Conservation (phyloP, 2,888 invertebrate species). For the Drosophila algonquin region DNA sequence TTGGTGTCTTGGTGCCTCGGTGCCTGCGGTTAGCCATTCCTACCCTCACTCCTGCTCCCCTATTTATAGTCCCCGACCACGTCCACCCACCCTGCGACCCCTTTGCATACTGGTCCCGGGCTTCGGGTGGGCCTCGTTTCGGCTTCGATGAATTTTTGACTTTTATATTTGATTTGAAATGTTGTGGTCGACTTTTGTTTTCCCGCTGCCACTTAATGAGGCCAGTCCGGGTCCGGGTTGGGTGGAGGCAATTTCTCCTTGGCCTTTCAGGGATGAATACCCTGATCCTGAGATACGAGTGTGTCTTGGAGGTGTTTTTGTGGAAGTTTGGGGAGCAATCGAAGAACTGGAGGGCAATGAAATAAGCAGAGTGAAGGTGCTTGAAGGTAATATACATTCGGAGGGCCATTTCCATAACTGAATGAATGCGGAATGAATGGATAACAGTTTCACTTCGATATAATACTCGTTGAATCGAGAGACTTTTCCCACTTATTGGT, state of each 20-base stretch:
- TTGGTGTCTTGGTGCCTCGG: conserved; percentile 45
- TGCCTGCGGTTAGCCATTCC: conserved; percentile 56
- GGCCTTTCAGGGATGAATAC: conserved; percentile 32
- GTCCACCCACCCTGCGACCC: conserved; percentile 16
- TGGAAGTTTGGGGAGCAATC: not conserved
- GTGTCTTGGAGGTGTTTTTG: not conserved
- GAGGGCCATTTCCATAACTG: too few species aligned
- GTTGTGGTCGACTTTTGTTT: conserved; percentile 67
- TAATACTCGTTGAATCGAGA: too few species aligned
- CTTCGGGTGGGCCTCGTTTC: conserved; percentile 34
- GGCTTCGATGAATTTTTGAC: conserved; percentile 77
- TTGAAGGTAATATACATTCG: too few species aligned
- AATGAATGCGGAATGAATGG: too few species aligned
- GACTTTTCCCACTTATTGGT: too few species aligned
- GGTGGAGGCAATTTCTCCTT: conserved; percentile 66
- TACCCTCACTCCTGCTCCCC: not conserved
- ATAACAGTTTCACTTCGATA: too few species aligned
- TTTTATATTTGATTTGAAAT: conserved; percentile 76
- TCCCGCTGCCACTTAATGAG: conserved; percentile 69
- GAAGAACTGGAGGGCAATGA: too few species aligned
- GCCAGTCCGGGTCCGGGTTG: conserved; percentile 45
- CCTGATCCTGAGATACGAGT: not conserved
- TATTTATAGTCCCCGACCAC: too few species aligned
- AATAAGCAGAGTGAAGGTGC: too few species aligned
- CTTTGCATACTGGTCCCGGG: conserved; percentile 43